Evolutionary conservation across 2,888 invertebrate genomes (phyloP).

Genomic region (Drosophila putrida): DNA sequence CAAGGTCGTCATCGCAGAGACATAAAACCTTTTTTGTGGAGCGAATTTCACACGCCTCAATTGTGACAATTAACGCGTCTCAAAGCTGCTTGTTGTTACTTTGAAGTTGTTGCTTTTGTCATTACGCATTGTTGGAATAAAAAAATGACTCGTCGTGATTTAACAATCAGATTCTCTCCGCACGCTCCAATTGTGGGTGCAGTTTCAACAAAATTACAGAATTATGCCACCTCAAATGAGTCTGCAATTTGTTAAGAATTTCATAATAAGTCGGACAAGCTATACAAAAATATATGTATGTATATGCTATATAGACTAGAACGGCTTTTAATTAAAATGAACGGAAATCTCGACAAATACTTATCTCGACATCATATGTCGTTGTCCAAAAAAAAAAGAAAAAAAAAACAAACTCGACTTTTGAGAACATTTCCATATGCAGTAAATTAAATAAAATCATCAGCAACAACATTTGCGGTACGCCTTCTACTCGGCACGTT

Average conservation of each 20-base stretch:
- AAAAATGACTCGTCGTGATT: slow-evolving; percentile 72
- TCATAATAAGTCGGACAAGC: slow-evolving; percentile 26
- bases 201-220: slow-evolving; percentile 55
- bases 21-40: slow-evolving; percentile 44
- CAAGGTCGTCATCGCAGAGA: slow-evolving; percentile 65
- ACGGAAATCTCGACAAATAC: slow-evolving; percentile 42
- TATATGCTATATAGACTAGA: slow-evolving; percentile 1
- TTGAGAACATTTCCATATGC: slow-evolving; percentile 54
- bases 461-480: slow-evolving; percentile 34
- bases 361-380: slow-evolving; percentile 6
- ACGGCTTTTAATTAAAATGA: slow-evolving; percentile 17
- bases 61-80: slow-evolving; percentile 54
- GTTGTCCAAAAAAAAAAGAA: slow-evolving; percentile 30
- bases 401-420: slow-evolving; percentile 6
- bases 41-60: slow-evolving; percentile 79
- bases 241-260: slow-evolving; percentile 51
- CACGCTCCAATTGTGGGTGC: slow-evolving; percentile 61
- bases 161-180: slow-evolving; percentile 51
- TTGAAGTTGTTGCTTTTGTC: slow-evolving; percentile 36
- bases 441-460: slow-evolving; percentile 38
- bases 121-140: slow-evolving; percentile 60
- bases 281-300: neutral
- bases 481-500: slow-evolving; percentile 60
- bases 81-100: slow-evolving; percentile 27
- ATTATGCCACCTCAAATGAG: slow-evolving; percentile 68